A percentile compares a stretch with the other conserved stretches of the same genome.
Conservation (phyloP, 2,797 vertebrate species). For the Carapus acus region DNA sequence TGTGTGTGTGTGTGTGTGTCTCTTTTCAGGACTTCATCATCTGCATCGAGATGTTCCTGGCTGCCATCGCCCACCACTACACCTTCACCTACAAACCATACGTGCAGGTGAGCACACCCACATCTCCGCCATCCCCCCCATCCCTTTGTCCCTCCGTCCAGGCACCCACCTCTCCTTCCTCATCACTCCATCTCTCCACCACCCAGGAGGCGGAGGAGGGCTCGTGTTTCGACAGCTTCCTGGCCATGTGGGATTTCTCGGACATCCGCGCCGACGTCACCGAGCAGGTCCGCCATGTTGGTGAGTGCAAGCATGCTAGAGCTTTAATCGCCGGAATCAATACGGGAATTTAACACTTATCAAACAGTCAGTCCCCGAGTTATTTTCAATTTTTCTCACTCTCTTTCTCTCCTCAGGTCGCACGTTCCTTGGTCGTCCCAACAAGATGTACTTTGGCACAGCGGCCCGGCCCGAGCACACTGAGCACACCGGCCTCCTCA, state of each 20-base stretch:
- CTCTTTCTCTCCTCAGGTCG: conserved; percentile 40
- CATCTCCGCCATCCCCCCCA: neutral
- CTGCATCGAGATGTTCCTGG: conserved; percentile 95
- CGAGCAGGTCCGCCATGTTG: conserved; percentile 83
- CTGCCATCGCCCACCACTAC: conserved; percentile 91
- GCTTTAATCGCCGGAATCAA: too few relatives aligned
- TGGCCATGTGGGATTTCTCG: conserved; percentile 90
- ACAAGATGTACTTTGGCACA: conserved; percentile 57
- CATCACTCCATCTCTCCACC: conserved; percentile 50
- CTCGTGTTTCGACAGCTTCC: conserved; percentile 85
- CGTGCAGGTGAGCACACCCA: conserved; percentile 69
- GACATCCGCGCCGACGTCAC: conserved; percentile 85
- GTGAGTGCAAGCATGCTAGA: conserved; percentile 65
- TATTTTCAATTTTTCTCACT: neutral
- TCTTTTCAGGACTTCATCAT: conserved; percentile 87
- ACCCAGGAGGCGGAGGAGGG: conserved; percentile 85
- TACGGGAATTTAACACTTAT: too few relatives aligned
- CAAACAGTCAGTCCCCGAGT: too few relatives aligned
- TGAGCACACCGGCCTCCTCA: conserved; percentile 58
- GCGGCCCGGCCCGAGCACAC: conserved; percentile 48
- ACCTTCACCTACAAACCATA: conserved; percentile 95
- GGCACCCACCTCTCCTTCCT: too few relatives aligned
- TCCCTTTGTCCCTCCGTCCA: neutral
- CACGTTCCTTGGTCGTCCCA: conserved; percentile 58
- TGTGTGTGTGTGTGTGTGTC: too few relatives aligned